phyloP scores from a whole-genome alignment of 1,140 invertebrate species.

The Eufriesea mexicana region DNA sequence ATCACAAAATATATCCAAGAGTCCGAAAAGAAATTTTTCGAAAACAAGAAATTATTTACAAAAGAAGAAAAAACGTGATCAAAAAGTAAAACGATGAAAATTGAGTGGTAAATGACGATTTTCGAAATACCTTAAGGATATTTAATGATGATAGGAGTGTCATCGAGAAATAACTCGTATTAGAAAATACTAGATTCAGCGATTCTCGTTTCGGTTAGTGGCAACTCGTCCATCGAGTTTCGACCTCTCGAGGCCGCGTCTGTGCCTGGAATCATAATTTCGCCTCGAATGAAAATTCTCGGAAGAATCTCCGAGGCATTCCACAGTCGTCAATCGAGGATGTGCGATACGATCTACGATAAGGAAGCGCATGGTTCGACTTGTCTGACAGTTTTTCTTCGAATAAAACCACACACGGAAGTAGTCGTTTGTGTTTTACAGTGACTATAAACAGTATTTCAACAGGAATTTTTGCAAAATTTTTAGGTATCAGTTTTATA shows the following conservation, averaged over 20 bases:
- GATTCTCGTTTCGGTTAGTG: conserved; percentile 6
- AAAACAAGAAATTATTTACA: too few species aligned
- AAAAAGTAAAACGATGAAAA: too few species aligned
- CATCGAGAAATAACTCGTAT: not conserved
- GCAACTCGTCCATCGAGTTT: conserved; percentile 15
- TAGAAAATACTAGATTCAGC: conserved; percentile 3
- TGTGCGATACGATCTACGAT: conserved; percentile 26
- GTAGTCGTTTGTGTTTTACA: not conserved
- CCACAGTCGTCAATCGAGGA: conserved; percentile 12
- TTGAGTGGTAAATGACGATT: too few species aligned
- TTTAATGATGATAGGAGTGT: too few species aligned
- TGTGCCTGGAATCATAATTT: conserved; percentile 29
- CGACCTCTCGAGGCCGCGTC: conserved; percentile 20
- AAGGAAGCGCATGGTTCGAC: not conserved
- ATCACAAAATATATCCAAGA: too few species aligned
- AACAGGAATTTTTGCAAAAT: not conserved
- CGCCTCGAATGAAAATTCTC: conserved; percentile 24
- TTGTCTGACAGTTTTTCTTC: not conserved
- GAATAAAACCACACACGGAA: not conserved
- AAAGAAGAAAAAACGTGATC: too few species aligned
- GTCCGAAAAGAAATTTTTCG: too few species aligned
- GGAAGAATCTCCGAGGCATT: conserved; percentile 14
- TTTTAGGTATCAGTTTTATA: too few species aligned
- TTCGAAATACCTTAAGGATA: too few species aligned
- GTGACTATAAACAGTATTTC: not conserved